Conservation (phyloP, 2,797 vertebrate genomes). For the Scarus forsteni region DNA sequence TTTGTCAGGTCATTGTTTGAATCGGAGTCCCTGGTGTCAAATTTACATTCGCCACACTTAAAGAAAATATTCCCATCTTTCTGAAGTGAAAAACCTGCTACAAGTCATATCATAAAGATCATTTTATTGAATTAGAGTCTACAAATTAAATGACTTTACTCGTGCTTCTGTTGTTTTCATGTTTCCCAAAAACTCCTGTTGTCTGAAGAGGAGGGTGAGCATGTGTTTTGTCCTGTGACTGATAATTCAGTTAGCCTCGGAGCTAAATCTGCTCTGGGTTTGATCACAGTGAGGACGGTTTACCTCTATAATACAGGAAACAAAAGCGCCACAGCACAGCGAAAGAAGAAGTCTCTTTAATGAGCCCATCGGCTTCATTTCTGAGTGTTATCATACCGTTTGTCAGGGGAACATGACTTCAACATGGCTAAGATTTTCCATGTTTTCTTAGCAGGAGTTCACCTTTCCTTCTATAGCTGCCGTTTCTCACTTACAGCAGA, state of each 20-base stretch:
- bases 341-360: neutral
- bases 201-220: constrained; percentile 36
- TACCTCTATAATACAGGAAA: constrained; percentile 13
- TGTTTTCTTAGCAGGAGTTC: constrained; percentile 35
- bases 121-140: constrained; percentile 10
- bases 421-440: constrained; percentile 20
- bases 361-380: constrained; percentile 15
- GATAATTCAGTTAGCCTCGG: constrained; percentile 70
- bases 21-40: no score
- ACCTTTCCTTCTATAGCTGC: constrained; percentile 15
- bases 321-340: constrained; percentile 5
- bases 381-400: no score
- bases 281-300: constrained; percentile 36
- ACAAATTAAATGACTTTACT: constrained; percentile 23
- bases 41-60: no score
- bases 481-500: constrained; percentile 28
- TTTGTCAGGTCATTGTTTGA: no score
- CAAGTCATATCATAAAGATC: neutral
- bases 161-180: constrained; percentile 29
- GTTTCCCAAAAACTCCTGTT: constrained; percentile 7
- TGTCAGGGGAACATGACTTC: constrained; percentile 6
- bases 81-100: neutral
- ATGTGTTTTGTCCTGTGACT: constrained; percentile 72
- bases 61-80: neutral
- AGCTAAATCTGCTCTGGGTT: constrained; percentile 39